Percentiles rank a stretch among this genome's conserved stretches.
These are phyloP conservation scores for Chloropsis hardwickii DNA, from an alignment of 2,113 vertebrate genomes.

Conservation along the genomic window DNA sequence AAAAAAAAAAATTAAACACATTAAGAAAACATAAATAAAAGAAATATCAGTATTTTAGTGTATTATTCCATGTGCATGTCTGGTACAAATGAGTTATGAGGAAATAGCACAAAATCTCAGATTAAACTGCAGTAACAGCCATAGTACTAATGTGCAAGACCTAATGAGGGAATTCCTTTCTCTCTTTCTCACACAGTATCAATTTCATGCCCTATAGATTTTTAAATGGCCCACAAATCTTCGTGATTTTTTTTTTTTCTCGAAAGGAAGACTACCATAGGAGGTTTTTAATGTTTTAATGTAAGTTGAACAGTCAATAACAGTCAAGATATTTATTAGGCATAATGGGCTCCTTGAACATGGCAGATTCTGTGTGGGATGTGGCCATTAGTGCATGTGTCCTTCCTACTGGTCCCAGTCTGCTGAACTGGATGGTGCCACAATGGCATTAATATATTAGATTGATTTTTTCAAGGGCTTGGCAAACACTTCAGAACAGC, in stretches of 20 bases:
- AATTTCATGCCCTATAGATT: conserved; percentile 70
- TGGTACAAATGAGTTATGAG: not conserved
- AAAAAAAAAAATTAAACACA: not conserved
- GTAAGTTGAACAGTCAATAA: not conserved
- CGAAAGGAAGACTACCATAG: conserved; percentile 21
- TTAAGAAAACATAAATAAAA: not conserved
- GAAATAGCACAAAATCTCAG: not conserved
- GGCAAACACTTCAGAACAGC: not conserved
- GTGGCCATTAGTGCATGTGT: too few species aligned
- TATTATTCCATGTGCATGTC: not conserved
- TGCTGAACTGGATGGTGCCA: not conserved
- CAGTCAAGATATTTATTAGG: not conserved
- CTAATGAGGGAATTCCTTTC: conserved; percentile 67
- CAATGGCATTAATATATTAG: not conserved
- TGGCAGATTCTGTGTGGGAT: not conserved
- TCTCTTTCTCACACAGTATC: conserved; percentile 60
- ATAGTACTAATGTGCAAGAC: conserved; percentile 55
- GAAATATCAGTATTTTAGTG: not conserved
- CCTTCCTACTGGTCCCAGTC: not conserved
- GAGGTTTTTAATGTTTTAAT: conserved; percentile 11
- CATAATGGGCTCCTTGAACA: not conserved
- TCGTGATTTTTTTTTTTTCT: not conserved
- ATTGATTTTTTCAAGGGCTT: not conserved
- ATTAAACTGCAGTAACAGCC: conserved; percentile 12
- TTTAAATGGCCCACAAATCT: conserved; percentile 70